A percentile compares a stretch with the other conserved stretches of the same genome.
These are phyloP conservation scores for Chrysomela aeneicollis DNA, from an alignment of 2,888 invertebrate species.

Conservation along the genomic window DNA sequence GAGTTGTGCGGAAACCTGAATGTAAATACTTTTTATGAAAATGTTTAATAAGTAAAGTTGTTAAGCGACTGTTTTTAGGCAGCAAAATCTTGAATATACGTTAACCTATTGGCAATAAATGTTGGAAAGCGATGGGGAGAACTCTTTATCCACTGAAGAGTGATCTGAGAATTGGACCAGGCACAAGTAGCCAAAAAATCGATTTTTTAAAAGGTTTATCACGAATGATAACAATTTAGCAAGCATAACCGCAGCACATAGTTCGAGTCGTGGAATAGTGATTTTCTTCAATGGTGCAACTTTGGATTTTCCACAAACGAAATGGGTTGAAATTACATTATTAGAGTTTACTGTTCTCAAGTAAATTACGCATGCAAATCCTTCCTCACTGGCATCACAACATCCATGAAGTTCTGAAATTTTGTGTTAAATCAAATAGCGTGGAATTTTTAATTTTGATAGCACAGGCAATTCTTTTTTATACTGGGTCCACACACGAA, in stretches of 20 bases:
- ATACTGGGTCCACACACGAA: constrained; percentile 8
- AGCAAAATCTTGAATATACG: not conserved
- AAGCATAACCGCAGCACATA: constrained; percentile 15
- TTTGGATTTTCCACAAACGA: constrained; percentile 19
- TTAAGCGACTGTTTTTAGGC: not conserved
- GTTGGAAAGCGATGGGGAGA: not conserved
- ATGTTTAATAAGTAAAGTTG: not conserved
- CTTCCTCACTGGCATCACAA: constrained; percentile 12
- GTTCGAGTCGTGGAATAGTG: constrained; percentile 18
- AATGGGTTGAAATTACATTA: not conserved
- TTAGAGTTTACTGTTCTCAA: not conserved
- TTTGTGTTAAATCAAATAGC: not conserved
- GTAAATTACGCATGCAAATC: constrained; percentile 13
- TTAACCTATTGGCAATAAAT: not conserved
- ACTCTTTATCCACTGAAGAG: constrained; percentile 1
- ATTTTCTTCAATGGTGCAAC: constrained; percentile 9
- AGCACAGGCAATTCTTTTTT: not conserved
- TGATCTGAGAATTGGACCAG: not conserved
- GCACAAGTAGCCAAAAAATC: not conserved
- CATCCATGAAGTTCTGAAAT: constrained; percentile 20
- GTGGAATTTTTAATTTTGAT: not conserved
- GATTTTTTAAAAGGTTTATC: not conserved
- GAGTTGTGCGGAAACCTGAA: not conserved
- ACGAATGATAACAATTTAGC: not conserved
- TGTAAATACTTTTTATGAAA: constrained; percentile 9